Percentiles rank a stretch among this genome's conserved stretches.
Conservation (phyloP, 2,797 vertebrate genomes). For the Siniperca obscura region DNA sequence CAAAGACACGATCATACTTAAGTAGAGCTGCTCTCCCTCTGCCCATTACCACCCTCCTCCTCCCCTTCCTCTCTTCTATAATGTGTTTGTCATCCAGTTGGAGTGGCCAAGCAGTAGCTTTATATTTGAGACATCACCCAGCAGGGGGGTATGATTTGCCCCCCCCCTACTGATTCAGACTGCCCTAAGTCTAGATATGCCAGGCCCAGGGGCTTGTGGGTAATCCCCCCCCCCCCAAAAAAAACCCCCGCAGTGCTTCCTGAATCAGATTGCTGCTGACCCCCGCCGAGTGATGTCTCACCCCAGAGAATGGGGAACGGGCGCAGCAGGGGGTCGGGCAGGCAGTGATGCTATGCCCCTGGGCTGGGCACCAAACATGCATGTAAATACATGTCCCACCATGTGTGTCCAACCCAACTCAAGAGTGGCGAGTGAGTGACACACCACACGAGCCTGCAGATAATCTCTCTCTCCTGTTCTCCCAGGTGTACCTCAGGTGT, state of each 20-base stretch:
- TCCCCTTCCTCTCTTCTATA: conserved; percentile 29
- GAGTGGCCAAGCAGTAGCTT: conserved; percentile 65
- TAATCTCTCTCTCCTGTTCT: conserved; percentile 2
- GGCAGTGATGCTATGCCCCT: conserved; percentile 62
- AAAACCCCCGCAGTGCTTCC: conserved; percentile 72
- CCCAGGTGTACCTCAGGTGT: conserved; percentile 32
- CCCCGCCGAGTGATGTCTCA: conserved; percentile 78
- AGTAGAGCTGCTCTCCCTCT: conserved; percentile 55
- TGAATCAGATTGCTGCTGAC: conserved; percentile 79
- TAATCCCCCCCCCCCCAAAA: conserved; percentile 53
- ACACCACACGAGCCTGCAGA: conserved; percentile 18
- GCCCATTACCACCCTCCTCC: conserved; percentile 42
- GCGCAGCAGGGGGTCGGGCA: conserved; percentile 65
- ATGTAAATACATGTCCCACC: conserved; percentile 74
- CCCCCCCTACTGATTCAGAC: conserved; percentile 66
- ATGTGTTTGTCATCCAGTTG: conserved; percentile 67
- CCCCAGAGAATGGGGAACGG: conserved; percentile 67
- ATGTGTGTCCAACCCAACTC: conserved; percentile 49
- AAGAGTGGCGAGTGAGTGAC: conserved; percentile 36
- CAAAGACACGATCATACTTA: conserved; percentile 65
- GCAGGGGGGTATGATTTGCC: conserved; percentile 64
- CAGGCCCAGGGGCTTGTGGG: conserved; percentile 73
- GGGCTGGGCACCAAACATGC: conserved; percentile 69
- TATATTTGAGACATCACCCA: conserved; percentile 72
- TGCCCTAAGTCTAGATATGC: conserved; percentile 75